A percentile compares a stretch with the other conserved stretches of the same genome.
Evolutionary conservation across 2,113 vertebrate genomes (phyloP).

Genomic region (Indri indri): DNA sequence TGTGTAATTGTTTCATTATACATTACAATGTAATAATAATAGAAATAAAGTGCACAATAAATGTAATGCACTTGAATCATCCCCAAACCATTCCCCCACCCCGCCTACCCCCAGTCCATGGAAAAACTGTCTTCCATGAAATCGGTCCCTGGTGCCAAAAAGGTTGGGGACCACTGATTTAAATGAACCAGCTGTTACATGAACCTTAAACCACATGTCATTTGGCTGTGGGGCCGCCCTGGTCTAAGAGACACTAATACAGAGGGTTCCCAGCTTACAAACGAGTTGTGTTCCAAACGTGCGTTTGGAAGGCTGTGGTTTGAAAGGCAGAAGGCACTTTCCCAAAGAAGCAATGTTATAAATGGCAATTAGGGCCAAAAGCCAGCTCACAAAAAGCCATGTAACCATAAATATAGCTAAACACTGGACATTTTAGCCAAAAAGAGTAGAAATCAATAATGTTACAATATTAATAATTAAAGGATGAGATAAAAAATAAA

Average conservation of each 20-base stretch:
- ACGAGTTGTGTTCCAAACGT: slow-evolving; percentile 34
- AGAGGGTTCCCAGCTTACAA: slow-evolving; percentile 40
- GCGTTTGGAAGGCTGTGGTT: slow-evolving; percentile 36
- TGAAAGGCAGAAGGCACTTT: slow-evolving; percentile 47
- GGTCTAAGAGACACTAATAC: slow-evolving; percentile 66
- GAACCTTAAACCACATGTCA: slow-evolving; percentile 73
- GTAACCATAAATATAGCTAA: neutral
- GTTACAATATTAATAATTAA: neutral
- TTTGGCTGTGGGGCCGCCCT: slow-evolving; percentile 61
- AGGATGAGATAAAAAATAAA: slow-evolving; percentile 6
- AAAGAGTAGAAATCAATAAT: neutral
- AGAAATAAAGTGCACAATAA: no score
- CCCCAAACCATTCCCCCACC: no score
- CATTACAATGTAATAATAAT: no score
- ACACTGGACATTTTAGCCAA: neutral
- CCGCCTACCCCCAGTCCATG: no score
- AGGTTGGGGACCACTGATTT: no score
- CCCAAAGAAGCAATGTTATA: slow-evolving; percentile 34
- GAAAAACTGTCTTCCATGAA: no score
- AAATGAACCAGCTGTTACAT: slow-evolving; percentile 79
- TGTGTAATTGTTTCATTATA: no score
- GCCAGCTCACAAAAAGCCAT: slow-evolving; percentile 46
- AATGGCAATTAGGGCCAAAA: slow-evolving; percentile 5
- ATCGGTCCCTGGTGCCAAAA: no score
- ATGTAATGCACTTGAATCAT: no score